phyloP scores from a whole-genome alignment of 2,797 vertebrate species.

The Neosalanx taihuensis region DNA sequence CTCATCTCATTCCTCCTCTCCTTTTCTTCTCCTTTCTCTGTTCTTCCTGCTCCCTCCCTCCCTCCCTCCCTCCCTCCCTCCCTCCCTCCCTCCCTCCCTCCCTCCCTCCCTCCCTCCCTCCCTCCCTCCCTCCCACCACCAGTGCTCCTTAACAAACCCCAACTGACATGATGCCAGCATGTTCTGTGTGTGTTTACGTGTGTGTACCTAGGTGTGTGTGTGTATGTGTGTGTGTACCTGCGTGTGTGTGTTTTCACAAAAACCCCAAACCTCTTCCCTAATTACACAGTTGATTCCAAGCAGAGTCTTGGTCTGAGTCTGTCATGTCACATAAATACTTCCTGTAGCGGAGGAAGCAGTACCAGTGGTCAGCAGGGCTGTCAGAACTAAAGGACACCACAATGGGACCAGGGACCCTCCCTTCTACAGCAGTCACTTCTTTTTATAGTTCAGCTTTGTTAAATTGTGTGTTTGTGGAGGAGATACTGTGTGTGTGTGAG shows the following conservation, averaged over 20 bases:
- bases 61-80: too few species aligned
- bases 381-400: conserved; percentile 24
- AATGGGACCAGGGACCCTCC: conserved; percentile 42
- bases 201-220: conserved; percentile 14
- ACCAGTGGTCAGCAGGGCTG: conserved; percentile 37
- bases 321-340: conserved; percentile 60
- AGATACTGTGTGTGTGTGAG: background rate
- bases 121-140: background rate
- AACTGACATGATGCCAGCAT: conserved; percentile 7
- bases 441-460: background rate
- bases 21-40: too few species aligned
- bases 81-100: conserved; percentile 18
- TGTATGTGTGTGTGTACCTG: conserved; percentile 21
- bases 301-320: conserved; percentile 37
- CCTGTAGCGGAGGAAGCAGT: conserved; percentile 51
- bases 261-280: conserved; percentile 38
- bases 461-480: background rate
- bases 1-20: conserved; percentile 8
- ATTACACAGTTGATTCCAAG: conserved; percentile 49
- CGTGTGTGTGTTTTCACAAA: background rate
- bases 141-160: conserved; percentile 1
- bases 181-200: conserved; percentile 4
- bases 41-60: too few species aligned
- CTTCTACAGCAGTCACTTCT: conserved; percentile 40
- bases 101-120: background rate